phyloP scores from a whole-genome alignment of 2,797 vertebrate species.

The Enteromius fasciolatus region DNA sequence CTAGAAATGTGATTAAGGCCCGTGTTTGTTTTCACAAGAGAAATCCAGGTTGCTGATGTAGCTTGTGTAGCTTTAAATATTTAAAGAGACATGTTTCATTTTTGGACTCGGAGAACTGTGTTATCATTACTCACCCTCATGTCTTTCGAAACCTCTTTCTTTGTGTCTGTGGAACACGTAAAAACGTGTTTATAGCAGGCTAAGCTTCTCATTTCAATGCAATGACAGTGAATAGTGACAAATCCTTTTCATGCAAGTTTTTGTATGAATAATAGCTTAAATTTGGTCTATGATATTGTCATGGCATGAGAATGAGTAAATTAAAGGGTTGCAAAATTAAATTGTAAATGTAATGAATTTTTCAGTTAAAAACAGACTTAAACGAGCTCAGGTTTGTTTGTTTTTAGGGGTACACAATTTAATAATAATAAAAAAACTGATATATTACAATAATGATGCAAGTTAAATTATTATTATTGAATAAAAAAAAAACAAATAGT shows the following conservation, averaged over 20 bases:
- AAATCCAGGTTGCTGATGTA: background rate
- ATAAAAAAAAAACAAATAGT: background rate
- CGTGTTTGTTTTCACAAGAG: constrained; percentile 10
- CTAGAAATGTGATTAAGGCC: background rate
- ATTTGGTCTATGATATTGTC: background rate
- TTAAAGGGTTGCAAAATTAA: background rate
- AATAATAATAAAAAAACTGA: background rate
- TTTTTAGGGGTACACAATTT: background rate
- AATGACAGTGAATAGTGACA: background rate
- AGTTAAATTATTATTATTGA: background rate
- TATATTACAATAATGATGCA: background rate
- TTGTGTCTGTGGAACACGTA: background rate
- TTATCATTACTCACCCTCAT: background rate
- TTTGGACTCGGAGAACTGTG: background rate
- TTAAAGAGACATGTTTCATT: constrained; percentile 7
- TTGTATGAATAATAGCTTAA: background rate
- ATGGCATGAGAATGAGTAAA: background rate
- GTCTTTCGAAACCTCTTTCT: background rate
- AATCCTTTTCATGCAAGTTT: background rate
- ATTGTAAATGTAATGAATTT: background rate
- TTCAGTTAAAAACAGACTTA: background rate
- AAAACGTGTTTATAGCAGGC: background rate
- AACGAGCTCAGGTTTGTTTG: background rate
- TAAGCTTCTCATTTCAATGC: background rate
- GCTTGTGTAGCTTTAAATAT: constrained; percentile 24